Evolutionary conservation across 2,888 invertebrate species (phyloP).

Genomic region (Orchesella flavescens): DNA sequence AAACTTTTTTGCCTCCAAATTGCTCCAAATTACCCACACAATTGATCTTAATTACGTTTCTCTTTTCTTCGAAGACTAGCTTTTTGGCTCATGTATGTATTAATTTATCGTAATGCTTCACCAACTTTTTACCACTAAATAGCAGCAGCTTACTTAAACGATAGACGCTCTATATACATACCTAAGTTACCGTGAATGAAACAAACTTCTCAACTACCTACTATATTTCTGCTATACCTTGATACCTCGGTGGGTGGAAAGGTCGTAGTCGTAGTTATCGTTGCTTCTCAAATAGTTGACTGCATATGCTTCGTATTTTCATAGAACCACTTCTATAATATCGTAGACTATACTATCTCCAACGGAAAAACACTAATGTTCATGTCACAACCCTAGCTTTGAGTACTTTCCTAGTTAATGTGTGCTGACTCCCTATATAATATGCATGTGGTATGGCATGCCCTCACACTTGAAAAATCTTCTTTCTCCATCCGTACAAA

Average conservation of each 20-base stretch:
- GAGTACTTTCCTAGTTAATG: slow-evolving; percentile 23
- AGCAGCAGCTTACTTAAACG: slow-evolving; percentile 27
- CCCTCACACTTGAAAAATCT: neutral
- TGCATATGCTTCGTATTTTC: no score
- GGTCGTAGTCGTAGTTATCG: no score
- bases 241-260: neutral
- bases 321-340: no score
- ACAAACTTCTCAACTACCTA: neutral
- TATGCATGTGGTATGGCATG: neutral
- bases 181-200: slow-evolving; percentile 3
- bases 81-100: slow-evolving; percentile 58
- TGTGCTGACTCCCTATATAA: neutral
- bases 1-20: slow-evolving; percentile 61
- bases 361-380: neutral
- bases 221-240: neutral
- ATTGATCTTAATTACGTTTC: slow-evolving; percentile 69
- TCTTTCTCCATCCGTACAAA: neutral
- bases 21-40: slow-evolving; percentile 69
- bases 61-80: slow-evolving; percentile 36
- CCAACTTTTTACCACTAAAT: slow-evolving; percentile 54
- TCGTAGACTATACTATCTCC: no score
- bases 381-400: slow-evolving; percentile 15
- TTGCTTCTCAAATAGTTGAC: no score
- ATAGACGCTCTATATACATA: neutral
- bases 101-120: slow-evolving; percentile 61